phyloP scores from a whole-genome alignment of 2,113 vertebrate genomes.

The Poeciliopsis occidentalis region DNA sequence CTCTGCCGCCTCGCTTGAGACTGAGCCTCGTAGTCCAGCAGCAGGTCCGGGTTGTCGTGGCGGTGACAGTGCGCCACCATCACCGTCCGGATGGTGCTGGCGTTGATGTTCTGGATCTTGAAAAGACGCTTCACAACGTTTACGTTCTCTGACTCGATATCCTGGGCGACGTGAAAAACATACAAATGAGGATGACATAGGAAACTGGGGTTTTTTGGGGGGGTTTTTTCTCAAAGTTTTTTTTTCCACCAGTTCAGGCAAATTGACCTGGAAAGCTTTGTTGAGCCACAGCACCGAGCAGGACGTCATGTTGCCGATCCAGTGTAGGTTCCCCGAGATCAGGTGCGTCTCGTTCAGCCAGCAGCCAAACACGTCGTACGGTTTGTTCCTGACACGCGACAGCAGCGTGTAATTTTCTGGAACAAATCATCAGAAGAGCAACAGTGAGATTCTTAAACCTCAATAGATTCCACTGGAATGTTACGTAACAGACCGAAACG shows the following conservation, averaged over 20 bases:
- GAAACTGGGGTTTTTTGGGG: too few relatives aligned
- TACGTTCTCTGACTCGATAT: constrained; percentile 93
- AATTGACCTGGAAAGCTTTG: constrained; percentile 94
- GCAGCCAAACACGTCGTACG: constrained; percentile 96
- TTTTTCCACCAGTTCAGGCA: neutral
- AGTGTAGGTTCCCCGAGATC: constrained; percentile 95
- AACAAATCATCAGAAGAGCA: neutral
- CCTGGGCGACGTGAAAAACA: constrained; percentile 70
- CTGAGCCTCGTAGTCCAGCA: constrained; percentile 85
- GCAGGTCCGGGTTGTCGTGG: constrained; percentile 86
- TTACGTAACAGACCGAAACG: neutral
- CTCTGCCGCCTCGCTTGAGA: constrained; percentile 61
- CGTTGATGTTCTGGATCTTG: constrained; percentile 97
- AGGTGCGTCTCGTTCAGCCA: constrained; percentile 97
- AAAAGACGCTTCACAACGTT: constrained; percentile 98
- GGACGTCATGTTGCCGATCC: constrained; percentile 94
- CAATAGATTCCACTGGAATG: neutral
- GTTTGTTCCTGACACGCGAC: constrained; percentile 96
- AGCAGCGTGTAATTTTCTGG: constrained; percentile 91
- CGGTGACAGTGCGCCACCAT: constrained; percentile 96
- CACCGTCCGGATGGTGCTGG: constrained; percentile 94
- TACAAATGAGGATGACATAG: neutral
- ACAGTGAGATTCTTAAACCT: neutral
- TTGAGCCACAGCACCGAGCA: constrained; percentile 98
- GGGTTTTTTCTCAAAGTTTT: neutral